phyloP scores from a whole-genome alignment of 2,113 vertebrate genomes.

The Prochilodus magdalenae region DNA sequence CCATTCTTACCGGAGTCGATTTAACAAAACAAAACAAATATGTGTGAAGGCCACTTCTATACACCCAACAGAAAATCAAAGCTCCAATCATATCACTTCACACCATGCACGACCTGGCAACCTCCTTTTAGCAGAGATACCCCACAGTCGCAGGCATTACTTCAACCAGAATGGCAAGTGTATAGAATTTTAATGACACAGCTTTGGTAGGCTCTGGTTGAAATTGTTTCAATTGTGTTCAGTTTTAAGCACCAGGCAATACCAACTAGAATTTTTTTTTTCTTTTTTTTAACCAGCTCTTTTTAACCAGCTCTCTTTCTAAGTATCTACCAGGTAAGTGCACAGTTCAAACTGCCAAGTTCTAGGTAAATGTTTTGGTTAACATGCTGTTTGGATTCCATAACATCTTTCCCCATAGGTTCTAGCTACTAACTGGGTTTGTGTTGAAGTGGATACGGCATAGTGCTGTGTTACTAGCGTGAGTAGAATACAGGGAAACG shows the following conservation, averaged over 20 bases:
- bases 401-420: too few relatives aligned
- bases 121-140: not conserved
- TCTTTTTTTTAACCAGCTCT: too few relatives aligned
- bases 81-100: not conserved
- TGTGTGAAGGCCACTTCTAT: not conserved
- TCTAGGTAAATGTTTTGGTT: too few relatives aligned
- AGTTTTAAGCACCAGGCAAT: not conserved
- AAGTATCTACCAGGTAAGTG: too few relatives aligned
- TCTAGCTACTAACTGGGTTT: too few relatives aligned
- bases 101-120: not conserved
- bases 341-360: too few relatives aligned
- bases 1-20: not conserved
- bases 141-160: not conserved
- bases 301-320: too few relatives aligned
- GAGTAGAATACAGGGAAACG: too few relatives aligned
- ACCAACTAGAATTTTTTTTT: too few relatives aligned
- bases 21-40: not conserved
- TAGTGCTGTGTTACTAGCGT: too few relatives aligned
- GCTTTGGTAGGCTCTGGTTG: not conserved
- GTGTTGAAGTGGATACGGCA: too few relatives aligned
- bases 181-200: not conserved
- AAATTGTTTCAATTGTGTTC: not conserved
- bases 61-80: not conserved
- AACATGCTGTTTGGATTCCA: too few relatives aligned
- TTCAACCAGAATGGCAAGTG: not conserved